Evolutionary conservation across 1,140 invertebrate species (phyloP).

Genomic region (Samia ricini): DNA sequence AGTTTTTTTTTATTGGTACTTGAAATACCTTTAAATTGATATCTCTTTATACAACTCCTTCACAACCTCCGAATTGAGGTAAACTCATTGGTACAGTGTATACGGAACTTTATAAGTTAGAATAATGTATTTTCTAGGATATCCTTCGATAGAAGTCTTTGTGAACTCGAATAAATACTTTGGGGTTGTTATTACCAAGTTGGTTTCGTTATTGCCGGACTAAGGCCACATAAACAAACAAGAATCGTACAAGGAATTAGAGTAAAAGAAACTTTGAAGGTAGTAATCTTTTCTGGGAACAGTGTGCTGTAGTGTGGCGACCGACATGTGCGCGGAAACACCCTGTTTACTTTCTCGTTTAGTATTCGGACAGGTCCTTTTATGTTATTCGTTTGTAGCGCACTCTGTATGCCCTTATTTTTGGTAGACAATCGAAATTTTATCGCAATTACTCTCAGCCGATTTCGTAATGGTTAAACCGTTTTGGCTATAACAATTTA

Average conservation of each 20-base stretch:
- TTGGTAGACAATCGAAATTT: slow-evolving; percentile 37
- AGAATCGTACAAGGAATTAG: not conserved
- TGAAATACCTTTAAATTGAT: too few species aligned
- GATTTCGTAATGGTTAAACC: slow-evolving; percentile 6
- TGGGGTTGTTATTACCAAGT: not conserved
- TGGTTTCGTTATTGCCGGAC: not conserved
- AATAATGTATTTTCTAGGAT: too few species aligned
- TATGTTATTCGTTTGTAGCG: slow-evolving; percentile 45
- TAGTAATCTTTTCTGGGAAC: slow-evolving; percentile 36
- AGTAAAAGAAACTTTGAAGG: not conserved
- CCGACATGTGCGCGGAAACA: slow-evolving; percentile 46
- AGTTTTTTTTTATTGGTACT: too few species aligned
- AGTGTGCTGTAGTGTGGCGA: slow-evolving; percentile 9
- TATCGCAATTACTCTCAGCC: slow-evolving; percentile 31
- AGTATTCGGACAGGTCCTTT: slow-evolving; percentile 52
- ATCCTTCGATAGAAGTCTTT: too few species aligned
- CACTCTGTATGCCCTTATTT: slow-evolving; percentile 35
- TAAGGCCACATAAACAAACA: not conserved
- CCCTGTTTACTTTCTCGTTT: slow-evolving; percentile 44
- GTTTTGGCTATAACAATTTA: not conserved
- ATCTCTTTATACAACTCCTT: too few species aligned
- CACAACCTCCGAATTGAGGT: too few species aligned
- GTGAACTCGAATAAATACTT: not conserved
- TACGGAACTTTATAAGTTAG: too few species aligned
- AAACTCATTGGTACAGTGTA: too few species aligned